Evolutionary conservation across 2,797 vertebrate genomes (phyloP).

Genomic region (Lepidocolaptes lacrymiger): DNA sequence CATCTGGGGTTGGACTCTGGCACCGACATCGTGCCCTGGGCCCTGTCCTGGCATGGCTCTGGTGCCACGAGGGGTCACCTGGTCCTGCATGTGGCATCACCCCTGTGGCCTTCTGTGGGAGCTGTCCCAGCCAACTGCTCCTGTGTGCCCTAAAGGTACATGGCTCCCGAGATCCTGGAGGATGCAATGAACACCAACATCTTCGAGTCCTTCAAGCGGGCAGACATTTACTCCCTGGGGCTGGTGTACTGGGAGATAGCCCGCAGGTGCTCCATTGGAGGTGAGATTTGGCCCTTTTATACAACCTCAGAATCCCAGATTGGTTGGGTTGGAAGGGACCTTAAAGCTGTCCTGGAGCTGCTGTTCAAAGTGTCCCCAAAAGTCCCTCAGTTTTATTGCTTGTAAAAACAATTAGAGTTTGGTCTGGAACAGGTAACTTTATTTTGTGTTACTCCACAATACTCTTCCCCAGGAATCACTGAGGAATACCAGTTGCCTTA

Average conservation of each 20-base stretch:
- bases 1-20: rapidly evolving
- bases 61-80: rapidly evolving
- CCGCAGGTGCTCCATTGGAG: constrained; percentile 89
- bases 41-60: not conserved
- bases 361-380: not conserved
- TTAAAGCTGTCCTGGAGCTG: not conserved
- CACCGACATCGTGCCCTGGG: rapidly evolving
- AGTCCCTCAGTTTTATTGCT: not conserved
- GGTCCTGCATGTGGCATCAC: rapidly evolving
- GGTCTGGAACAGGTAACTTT: not conserved
- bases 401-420: not conserved
- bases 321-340: not conserved
- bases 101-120: rapidly evolving
- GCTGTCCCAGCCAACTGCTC: not conserved
- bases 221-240: constrained; percentile 94
- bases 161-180: constrained; percentile 97
- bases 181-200: constrained; percentile 89
- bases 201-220: constrained; percentile 96
- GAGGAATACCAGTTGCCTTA: constrained; percentile 98
- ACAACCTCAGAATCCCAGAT: rapidly evolving
- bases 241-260: constrained; percentile 97
- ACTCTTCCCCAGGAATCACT: constrained; percentile 81
- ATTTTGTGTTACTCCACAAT: not conserved
- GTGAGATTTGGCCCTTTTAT: constrained; percentile 67
- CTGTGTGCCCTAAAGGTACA: constrained; percentile 84